A percentile compares a stretch with the other conserved stretches of the same genome.
Conservation (phyloP, 2,113 vertebrate species). For the Tamias sibiricus region DNA sequence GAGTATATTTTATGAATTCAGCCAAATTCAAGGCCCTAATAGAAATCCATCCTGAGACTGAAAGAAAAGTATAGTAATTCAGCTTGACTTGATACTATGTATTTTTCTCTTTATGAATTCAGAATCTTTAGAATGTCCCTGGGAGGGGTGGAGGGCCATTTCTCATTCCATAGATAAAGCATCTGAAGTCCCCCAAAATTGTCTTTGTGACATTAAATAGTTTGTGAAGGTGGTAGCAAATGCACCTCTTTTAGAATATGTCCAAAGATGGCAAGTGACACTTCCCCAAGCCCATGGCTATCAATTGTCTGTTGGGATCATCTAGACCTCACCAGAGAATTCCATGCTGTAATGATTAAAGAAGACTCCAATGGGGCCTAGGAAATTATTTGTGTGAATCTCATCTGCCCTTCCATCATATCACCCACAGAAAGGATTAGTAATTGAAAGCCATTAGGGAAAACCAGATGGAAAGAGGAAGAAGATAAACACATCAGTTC, state of each 20-base stretch:
- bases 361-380: neutral
- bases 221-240: neutral
- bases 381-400: slow-evolving; percentile 62
- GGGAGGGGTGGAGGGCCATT: neutral
- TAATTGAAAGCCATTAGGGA: slow-evolving; percentile 80
- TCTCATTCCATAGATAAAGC: neutral
- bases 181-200: neutral
- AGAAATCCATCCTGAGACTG: neutral
- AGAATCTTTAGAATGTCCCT: neutral
- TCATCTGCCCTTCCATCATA: slow-evolving; percentile 73
- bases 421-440: slow-evolving; percentile 82
- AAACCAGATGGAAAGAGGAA: slow-evolving; percentile 73
- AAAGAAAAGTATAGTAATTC: neutral
- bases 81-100: neutral
- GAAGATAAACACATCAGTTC: slow-evolving; percentile 69
- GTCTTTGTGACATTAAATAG: neutral
- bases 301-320: neutral
- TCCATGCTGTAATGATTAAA: neutral
- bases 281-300: neutral
- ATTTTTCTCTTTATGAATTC: neutral
- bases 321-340: neutral
- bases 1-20: neutral
- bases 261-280: neutral
- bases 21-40: neutral
- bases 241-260: neutral